Base-by-base conservation (phyloP, 2,888 invertebrate species). In the Eucriotettix oculatus region DNA sequence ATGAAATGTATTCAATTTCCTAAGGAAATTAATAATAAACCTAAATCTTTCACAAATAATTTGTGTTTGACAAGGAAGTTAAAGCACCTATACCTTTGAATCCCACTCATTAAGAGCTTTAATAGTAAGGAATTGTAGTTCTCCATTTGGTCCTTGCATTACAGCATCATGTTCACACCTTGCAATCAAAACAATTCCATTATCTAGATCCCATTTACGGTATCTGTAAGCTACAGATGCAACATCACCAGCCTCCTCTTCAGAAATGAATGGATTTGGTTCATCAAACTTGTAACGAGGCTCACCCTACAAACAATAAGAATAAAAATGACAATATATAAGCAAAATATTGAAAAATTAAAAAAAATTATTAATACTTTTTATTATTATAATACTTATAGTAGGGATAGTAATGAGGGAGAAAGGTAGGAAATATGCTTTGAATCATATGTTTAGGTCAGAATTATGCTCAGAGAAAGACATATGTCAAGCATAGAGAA, bases 41-140 rank as follows among this genome's bases (percentile, higher is more conserved):
- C 29, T 29, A 29, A 29, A 29, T 29, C 29, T 29, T 29, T 7
- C 7, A 29, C 2, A 29, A 29, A 29, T 29, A 29, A 29, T 29
- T 29, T 29, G 29, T 29, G 2, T 29, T n/a, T n/a, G n/a, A n/a
- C n/a, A n/a, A n/a, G 29, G 29, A 29, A 29, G 2, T 29, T 29
- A 29, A 29, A 29, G 7, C 29, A 29, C 29, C 29, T 29, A 67
- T 71, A 79, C 79, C 71, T 94, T 90, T 0, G 96, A 93, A 75
- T 99, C 98, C 98, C 98, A 99, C 73, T 99, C 99, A 76, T 99
- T 99, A 17, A 99, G 79, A 0, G 99, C 96, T 76, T 97, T 98
- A 71, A 99, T 91, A 10, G 92, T 89, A 57, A 99, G 78, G 75
- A 88, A 96, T 75, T 98, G 97, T 1, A 83, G 80, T 71, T 96